Percentiles rank a stretch among this genome's conserved stretches.
These are phyloP conservation scores for Nylanderia fulva DNA, from an alignment of 1,140 invertebrate species.

Conservation along the genomic window DNA sequence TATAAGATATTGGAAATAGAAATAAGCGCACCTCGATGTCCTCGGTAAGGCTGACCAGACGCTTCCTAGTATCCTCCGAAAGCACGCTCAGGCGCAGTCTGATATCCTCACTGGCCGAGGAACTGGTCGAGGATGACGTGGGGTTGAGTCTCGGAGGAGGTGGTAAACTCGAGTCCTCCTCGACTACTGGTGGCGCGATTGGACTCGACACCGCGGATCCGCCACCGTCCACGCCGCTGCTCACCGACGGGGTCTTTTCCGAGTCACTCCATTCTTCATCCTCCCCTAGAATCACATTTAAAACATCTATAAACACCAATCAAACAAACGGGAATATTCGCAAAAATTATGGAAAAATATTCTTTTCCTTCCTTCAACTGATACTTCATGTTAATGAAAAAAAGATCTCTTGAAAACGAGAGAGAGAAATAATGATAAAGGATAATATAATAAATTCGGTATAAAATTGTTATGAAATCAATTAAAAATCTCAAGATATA, in stretches of 20 bases:
- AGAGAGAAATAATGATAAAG: too few species aligned
- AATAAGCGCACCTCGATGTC: constrained; percentile 82
- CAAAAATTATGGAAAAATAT: not conserved
- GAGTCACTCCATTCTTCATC: constrained; percentile 86
- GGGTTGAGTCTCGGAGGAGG: constrained; percentile 79
- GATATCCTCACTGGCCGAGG: constrained; percentile 79
- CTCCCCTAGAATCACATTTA: constrained; percentile 80
- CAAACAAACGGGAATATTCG: not conserved
- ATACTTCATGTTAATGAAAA: too few species aligned
- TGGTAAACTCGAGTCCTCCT: constrained; percentile 81
- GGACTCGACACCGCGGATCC: constrained; percentile 84
- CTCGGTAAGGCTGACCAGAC: constrained; percentile 79
- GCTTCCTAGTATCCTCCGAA: constrained; percentile 82
- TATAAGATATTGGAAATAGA: too few species aligned
- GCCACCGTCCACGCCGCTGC: constrained; percentile 83
- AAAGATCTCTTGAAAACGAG: too few species aligned
- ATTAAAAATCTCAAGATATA: too few species aligned
- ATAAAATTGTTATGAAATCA: too few species aligned
- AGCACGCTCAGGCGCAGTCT: constrained; percentile 80
- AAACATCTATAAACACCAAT: not conserved
- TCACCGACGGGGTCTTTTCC: constrained; percentile 85
- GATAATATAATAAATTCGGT: too few species aligned
- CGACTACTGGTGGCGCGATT: constrained; percentile 72
- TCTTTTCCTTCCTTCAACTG: not conserved
- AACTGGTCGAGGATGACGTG: constrained; percentile 60